These are phyloP conservation scores for Propithecus perrieri DNA, from an alignment of 2,797 vertebrate species.

Conservation along the genomic window DNA sequence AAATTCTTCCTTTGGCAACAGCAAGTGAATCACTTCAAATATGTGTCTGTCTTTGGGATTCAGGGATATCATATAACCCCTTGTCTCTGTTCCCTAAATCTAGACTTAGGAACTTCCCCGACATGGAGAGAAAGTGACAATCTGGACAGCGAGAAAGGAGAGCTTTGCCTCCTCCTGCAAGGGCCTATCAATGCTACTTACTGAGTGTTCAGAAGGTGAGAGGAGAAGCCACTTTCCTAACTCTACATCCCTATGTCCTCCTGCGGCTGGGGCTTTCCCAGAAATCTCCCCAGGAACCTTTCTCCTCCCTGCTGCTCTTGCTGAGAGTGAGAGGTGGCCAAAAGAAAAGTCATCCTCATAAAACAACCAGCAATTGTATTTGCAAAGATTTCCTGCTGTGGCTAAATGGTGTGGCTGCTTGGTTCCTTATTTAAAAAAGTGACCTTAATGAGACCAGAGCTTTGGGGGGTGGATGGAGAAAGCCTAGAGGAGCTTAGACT, in stretches of 20 bases:
- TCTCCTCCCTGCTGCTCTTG: neutral
- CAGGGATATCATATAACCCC: neutral
- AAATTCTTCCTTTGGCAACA: neutral
- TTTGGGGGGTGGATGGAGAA: neutral
- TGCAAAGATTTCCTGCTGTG: constrained; percentile 63
- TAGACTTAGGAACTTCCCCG: neutral
- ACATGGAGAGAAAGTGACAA: neutral
- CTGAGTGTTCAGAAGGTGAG: neutral
- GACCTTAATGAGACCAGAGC: constrained; percentile 55
- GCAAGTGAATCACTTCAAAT: neutral
- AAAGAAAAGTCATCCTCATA: neutral
- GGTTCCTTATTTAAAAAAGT: constrained; percentile 73
- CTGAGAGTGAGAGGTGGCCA: neutral
- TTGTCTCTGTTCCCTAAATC: neutral
- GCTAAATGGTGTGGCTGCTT: constrained; percentile 53
- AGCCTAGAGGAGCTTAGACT: neutral
- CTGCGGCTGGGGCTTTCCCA: neutral
- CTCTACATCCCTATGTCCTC: neutral
- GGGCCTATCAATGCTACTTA: neutral
- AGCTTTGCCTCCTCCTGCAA: neutral
- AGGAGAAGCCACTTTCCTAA: neutral
- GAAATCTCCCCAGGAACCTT: neutral
- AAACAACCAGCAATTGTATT: constrained; percentile 57
- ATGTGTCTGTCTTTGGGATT: neutral
- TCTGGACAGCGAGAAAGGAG: neutral